phyloP scores from a whole-genome alignment of 2,888 invertebrate genomes.

The Melangyna quadrimaculata region DNA sequence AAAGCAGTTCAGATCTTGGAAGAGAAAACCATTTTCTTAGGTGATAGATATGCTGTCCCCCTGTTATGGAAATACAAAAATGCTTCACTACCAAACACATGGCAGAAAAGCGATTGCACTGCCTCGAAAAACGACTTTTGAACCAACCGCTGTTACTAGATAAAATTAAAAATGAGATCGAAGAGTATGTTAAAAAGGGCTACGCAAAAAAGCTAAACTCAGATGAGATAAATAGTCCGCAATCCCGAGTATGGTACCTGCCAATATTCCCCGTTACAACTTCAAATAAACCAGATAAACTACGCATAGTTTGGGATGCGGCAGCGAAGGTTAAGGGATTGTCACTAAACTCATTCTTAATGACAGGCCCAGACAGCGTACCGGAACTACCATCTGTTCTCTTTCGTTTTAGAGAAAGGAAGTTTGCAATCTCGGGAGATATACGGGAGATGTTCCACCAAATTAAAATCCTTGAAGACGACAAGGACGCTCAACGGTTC shows the following conservation, averaged over 20 bases:
- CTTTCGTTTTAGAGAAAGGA: background rate
- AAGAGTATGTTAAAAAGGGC: background rate
- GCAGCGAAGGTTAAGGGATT: background rate
- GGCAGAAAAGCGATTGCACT: conserved; percentile 19
- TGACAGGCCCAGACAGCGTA: background rate
- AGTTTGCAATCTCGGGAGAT: background rate
- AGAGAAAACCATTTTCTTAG: background rate
- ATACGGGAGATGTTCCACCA: background rate
- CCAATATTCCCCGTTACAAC: background rate
- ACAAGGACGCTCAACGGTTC: background rate
- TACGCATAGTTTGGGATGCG: background rate
- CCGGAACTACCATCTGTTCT: background rate
- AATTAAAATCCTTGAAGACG: background rate
- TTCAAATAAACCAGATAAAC: background rate
- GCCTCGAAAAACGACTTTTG: conserved; percentile 1
- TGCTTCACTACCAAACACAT: background rate
- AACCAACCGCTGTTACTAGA: background rate
- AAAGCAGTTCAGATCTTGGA: conserved; percentile 9
- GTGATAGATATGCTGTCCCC: background rate
- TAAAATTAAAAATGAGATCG: background rate
- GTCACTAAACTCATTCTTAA: background rate
- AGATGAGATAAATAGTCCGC: background rate
- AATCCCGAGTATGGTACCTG: conserved; percentile 2
- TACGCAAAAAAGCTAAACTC: conserved; percentile 9
- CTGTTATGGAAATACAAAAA: conserved; percentile 1